A percentile compares a stretch with the other conserved stretches of the same genome.
Conservation (phyloP, 2,797 vertebrate species). For the Sebastes reedi region DNA sequence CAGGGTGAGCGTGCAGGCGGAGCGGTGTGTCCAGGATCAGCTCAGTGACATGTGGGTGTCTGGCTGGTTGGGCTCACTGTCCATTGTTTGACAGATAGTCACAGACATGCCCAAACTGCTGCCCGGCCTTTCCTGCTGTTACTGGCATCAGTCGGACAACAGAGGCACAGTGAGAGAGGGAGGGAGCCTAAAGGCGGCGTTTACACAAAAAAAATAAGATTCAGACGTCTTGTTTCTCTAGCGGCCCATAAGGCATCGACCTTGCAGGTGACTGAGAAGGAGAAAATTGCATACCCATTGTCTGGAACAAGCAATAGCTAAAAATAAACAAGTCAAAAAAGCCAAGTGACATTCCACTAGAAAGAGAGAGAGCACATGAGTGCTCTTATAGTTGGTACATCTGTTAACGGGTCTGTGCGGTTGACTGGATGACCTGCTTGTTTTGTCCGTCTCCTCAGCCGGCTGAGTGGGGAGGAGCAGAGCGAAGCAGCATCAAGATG, state of each 20-base stretch:
- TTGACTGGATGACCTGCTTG: slow-evolving; percentile 34
- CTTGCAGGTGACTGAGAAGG: slow-evolving; percentile 53
- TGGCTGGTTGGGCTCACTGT: slow-evolving; percentile 50
- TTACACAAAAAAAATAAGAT: slow-evolving; percentile 33
- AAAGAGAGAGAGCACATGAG: slow-evolving; percentile 17
- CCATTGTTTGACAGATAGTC: slow-evolving; percentile 64
- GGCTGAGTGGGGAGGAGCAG: slow-evolving; percentile 15
- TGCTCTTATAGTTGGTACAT: slow-evolving; percentile 14
- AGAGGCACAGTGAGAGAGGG: slow-evolving; percentile 7
- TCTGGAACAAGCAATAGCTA: slow-evolving; percentile 37
- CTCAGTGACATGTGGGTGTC: slow-evolving; percentile 47
- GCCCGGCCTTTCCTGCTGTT: slow-evolving; percentile 31
- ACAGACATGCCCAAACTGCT: slow-evolving; percentile 55
- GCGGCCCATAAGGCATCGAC: slow-evolving; percentile 25
- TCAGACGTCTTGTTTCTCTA: slow-evolving; percentile 30
- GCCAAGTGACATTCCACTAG: slow-evolving; percentile 13
- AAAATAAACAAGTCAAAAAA: slow-evolving; percentile 38
- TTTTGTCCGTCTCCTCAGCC: slow-evolving; percentile 30
- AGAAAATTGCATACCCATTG: slow-evolving; percentile 40
- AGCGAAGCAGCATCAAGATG: slow-evolving; percentile 38
- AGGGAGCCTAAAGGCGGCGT: slow-evolving; percentile 32
- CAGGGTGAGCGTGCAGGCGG: slow-evolving; percentile 38
- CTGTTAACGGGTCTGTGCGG: slow-evolving; percentile 49
- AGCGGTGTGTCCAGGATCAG: slow-evolving; percentile 23
- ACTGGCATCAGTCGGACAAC: slow-evolving; percentile 42